A percentile compares a stretch with the other conserved stretches of the same genome.
Evolutionary conservation across 2,888 invertebrate species (phyloP).

Genomic region (Erebia palarica): DNA sequence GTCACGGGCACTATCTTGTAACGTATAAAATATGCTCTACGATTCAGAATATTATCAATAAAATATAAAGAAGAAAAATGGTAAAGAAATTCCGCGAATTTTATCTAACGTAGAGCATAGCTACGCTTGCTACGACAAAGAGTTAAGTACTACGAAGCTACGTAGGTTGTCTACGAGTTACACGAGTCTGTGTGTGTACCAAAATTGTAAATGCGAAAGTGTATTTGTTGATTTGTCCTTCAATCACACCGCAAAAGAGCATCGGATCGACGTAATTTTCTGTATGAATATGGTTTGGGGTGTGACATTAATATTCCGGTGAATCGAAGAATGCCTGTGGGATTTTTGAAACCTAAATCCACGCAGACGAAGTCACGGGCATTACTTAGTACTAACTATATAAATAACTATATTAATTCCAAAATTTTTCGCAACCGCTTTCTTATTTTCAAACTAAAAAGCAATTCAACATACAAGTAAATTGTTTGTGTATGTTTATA

Average conservation of each 20-base stretch:
- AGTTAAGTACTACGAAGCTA: not conserved
- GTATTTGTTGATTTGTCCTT: not conserved
- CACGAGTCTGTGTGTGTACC: not conserved
- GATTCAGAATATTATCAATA: too few relatives aligned
- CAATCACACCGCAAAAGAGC: not conserved
- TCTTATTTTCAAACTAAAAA: not conserved
- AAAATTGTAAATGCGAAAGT: not conserved
- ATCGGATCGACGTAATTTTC: too few relatives aligned
- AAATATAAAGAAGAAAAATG: too few relatives aligned
- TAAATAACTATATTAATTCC: not conserved
- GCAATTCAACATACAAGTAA: not conserved
- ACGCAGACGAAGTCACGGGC: not conserved
- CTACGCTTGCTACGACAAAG: not conserved
- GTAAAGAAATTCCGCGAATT: too few relatives aligned
- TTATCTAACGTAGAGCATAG: not conserved
- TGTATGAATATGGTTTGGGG: too few relatives aligned
- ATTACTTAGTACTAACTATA: not conserved
- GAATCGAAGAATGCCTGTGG: not conserved
- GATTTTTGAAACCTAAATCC: not conserved
- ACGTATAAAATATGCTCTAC: too few relatives aligned
- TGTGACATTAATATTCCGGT: too few relatives aligned
- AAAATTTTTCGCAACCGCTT: not conserved
- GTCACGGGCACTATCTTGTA: too few relatives aligned
- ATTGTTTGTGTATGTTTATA: not conserved
- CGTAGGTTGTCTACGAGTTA: not conserved